phyloP scores from a whole-genome alignment of 2,113 vertebrate species.

The Rafetus swinhoei region DNA sequence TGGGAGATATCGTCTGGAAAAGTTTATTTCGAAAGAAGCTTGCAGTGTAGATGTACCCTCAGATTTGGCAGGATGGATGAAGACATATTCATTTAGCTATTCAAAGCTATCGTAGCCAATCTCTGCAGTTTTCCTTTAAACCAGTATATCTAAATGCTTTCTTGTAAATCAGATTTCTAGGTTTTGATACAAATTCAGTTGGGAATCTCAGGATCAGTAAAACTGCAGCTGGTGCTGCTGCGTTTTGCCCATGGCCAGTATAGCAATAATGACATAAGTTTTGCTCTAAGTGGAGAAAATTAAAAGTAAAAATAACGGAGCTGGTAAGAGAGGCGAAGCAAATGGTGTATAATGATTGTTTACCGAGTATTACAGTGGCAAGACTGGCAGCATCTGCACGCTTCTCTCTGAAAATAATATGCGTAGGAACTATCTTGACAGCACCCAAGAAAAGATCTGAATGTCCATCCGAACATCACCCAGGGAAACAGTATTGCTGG shows the following conservation, averaged over 20 bases:
- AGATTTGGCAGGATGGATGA: neutral
- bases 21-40: too few species aligned
- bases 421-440: neutral
- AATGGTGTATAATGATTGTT: neutral
- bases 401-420: neutral
- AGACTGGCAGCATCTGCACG: neutral
- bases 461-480: neutral
- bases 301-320: neutral
- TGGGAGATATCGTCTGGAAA: too few species aligned
- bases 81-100: neutral
- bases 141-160: neutral
- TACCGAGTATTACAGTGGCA: neutral
- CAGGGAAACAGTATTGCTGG: neutral
- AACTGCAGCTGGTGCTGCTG: neutral
- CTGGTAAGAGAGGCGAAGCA: neutral
- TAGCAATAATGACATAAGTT: conserved; percentile 8
- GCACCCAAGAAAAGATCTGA: neutral
- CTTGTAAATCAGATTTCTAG: neutral
- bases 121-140: neutral
- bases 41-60: too few species aligned
- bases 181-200: neutral
- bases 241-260: neutral
- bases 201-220: neutral
- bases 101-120: neutral
- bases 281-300: neutral